Evolutionary conservation across 1,140 invertebrate species (phyloP), one percentile per base, ranked within the genome.

Genomic region (Plectus sambesii): DNA sequence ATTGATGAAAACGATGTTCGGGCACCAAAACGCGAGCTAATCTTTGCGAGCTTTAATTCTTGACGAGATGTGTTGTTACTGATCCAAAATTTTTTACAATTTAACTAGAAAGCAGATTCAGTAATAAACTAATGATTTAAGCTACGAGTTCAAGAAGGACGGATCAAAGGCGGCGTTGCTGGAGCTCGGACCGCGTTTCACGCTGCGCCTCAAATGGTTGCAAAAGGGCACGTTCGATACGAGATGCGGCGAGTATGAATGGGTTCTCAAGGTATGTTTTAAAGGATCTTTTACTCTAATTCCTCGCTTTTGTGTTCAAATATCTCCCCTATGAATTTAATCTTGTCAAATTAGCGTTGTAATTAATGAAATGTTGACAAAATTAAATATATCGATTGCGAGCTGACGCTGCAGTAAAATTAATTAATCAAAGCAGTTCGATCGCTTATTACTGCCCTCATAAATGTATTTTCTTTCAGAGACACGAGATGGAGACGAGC

Each of bases 211-310:
- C 30, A 77, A 82, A 53, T 93, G 87, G 9, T 72, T 98, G 30
- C 93, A 99, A 64, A 83, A 89, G 69, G 92, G 93, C 44, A 89
- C 87, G 1, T 98, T 97, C 74, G 88, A 97, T 71, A 85, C 85
- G 26, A 93, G 93, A 73, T 82, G 80, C 65, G 92, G 90, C 1
- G 86, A 97, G 70, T 99, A 86, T 69, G 85, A 94, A 72, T 98
- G 90, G 89, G 82, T 89, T 51, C 84, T 92, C 51, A 84, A 89
- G 66, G 85, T 85, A 54, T 53, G 19, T 3, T 9, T 44, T 47
- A 29, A n/a, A 50, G 15, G 6, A 9, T 5, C 4, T 5, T 51
- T 4, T 50, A 15, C 38, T 17, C n/a, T n/a, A 48, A 39, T 15
- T 5, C 23, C 9, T 8, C 39, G 9, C 9, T 17, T 47, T 44